Conservation (phyloP, 2,113 vertebrate species). For the Mesocricetus auratus region DNA sequence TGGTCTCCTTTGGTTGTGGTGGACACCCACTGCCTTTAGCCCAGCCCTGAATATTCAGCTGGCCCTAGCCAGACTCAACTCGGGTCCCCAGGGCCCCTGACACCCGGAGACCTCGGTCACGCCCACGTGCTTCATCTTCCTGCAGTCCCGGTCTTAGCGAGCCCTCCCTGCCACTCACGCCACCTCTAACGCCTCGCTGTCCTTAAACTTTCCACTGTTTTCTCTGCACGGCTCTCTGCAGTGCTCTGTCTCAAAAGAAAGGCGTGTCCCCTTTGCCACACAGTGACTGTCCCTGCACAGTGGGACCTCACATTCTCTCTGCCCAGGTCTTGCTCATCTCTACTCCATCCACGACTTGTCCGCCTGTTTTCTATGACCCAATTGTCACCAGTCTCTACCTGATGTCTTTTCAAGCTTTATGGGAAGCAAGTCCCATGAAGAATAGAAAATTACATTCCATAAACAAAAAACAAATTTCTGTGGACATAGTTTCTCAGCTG, state of each 20-base stretch:
- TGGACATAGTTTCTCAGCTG: not conserved
- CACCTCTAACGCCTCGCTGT: not conserved
- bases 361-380: not conserved
- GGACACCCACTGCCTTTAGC: not conserved
- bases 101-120: not conserved
- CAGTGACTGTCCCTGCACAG: too few species aligned
- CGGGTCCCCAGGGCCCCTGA: too few species aligned
- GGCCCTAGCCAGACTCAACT: not conserved
- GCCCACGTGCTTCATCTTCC: too few species aligned
- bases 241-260: too few species aligned
- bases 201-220: fast-evolving
- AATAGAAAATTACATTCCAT: not conserved
- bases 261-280: not conserved
- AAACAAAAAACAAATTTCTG: not conserved
- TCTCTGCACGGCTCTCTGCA: fast-evolving
- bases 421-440: not conserved
- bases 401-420: not conserved
- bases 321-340: not conserved
- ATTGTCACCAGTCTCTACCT: not conserved
- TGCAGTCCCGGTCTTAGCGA: not conserved
- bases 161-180: fast-evolving
- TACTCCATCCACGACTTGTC: not conserved
- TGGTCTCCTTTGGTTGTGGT: not conserved
- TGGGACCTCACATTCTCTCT: not conserved
- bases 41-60: not conserved